Base-by-base conservation (phyloP, 1,140 invertebrate species). In the Euura saliciscinereae region DNA sequence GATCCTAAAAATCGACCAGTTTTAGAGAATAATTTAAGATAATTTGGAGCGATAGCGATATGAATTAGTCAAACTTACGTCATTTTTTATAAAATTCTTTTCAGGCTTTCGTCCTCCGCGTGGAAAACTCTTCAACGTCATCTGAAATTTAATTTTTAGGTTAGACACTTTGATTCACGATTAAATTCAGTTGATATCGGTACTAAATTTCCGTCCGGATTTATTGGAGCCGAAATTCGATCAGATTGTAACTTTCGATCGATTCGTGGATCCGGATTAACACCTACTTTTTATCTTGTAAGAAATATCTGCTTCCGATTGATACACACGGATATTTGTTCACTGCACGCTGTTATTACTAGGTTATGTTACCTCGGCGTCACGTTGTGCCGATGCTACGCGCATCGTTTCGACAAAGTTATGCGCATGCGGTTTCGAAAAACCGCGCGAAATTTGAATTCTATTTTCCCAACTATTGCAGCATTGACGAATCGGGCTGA, bases 81-180 rank as follows among this genome's bases (percentile, higher is more conserved):
- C 42, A 73, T 75, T 45, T 66, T 69, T 68, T 3, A 65, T 10
- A 44, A 74, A 76, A 11, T 74, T 74, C 43, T 65, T 44, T 68
- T 43, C n/a, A 7, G 59, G 46, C 67, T 80, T 80, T 11, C 80
- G 79, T 3, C 80, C 82, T 44, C 78, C 80, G 45, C 82, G 74
- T 11, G 80, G 81, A 75, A 84, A 83, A 73, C 44, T 82, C 75
- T 80, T 73, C n/a, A 78, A n/a, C 6, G 72, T 75, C 82, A 83
- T 83, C 80, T 83, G 44, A 3, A 70, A 78, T 6, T 59, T 6
- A 59, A 59, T 59, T 59, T 59, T 59, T 11, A 59, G 51, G 51
- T 59, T 59, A 59, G 51, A 59, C 51, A 59, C 51, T 11, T 59
- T 8, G 13, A 59, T 59, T 59, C 3, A 3, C 28, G 28, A 28